Base-by-base conservation (phyloP, 1,140 invertebrate genomes). In the Drosophila triauraria region DNA sequence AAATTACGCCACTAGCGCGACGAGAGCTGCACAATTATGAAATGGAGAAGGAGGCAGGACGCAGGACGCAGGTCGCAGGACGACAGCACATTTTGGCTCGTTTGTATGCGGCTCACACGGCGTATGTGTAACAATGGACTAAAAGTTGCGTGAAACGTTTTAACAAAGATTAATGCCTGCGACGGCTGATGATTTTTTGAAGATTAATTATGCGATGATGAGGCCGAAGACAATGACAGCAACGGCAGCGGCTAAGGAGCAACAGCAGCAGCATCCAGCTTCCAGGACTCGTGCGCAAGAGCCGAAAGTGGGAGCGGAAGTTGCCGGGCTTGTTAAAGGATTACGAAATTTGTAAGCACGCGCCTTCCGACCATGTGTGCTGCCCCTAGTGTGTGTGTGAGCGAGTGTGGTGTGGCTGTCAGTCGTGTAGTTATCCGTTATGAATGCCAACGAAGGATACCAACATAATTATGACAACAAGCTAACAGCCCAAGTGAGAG, bases 201-300 rank as follows among this genome's bases (percentile, higher is more conserved):
- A 91, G 88, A 91, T 91, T 91, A 91, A 91, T 91, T 91, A 91
- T 85, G 90, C 88, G 88, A 91, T 91, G 88, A 91, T 85, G 88
- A 91, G 88, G 88, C 88, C 72, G 80, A 90, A 78, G 85, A 87
- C 86, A 90, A 90, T 88, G 83, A 91, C 81, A 84, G 60, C 57
- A 69, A 35, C 9, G 32, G 44, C 64, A 77, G 47, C 54, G 57
- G 30, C 51, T 54, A 38, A 65, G 57, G 61, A 44, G 30, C 13
- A 46, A 15, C 67, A 30, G 27, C 57, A 35, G 13, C 75, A n/a
- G 23, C 23, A 44, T 60, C 56, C 51, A 54, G 35, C 32, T n/a
- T 54, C 4, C 42, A 63, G 70, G 64, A 82, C 71, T 77, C 69
- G 65, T 71, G 78, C 69, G 65, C 61, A 63, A 75, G 61, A 67